These are phyloP conservation scores for Drosophila formosana DNA, from an alignment of 2,888 invertebrate species.

Conservation along the genomic window DNA sequence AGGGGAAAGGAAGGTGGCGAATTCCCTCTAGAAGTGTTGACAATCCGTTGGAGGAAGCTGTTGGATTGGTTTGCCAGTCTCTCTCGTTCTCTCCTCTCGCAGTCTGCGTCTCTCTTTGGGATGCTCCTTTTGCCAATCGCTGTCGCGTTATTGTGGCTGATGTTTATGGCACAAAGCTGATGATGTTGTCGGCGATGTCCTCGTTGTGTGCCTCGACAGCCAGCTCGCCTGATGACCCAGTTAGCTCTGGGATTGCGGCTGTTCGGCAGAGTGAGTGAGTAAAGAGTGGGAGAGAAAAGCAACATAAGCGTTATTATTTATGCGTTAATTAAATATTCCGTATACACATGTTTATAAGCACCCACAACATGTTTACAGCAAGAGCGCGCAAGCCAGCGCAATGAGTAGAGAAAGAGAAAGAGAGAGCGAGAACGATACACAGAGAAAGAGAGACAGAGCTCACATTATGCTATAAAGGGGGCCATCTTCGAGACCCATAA, in stretches of 20 bases:
- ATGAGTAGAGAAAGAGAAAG: neutral
- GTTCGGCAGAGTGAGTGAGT: neutral
- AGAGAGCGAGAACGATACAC: neutral
- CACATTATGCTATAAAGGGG: constrained; percentile 39
- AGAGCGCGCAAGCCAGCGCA: neutral
- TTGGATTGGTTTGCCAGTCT: constrained; percentile 23
- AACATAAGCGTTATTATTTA: constrained; percentile 64
- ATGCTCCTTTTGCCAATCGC: constrained; percentile 49
- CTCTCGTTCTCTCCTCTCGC: neutral
- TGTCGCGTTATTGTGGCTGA: constrained; percentile 39
- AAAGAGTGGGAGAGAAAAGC: neutral
- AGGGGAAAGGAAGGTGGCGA: neutral
- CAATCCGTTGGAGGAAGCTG: constrained; percentile 11
- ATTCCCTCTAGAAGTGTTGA: constrained; percentile 6
- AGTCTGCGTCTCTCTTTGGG: neutral
- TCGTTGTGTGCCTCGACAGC: constrained; percentile 12
- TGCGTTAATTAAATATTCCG: constrained; percentile 68
- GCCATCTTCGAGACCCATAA: constrained; percentile 33
- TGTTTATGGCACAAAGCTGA: constrained; percentile 53
- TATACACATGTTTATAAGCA: constrained; percentile 61
- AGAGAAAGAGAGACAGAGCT: neutral
- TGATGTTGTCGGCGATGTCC: constrained; percentile 40
- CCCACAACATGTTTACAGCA: constrained; percentile 46
- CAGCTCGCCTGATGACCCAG: constrained; percentile 60
- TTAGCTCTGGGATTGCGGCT: constrained; percentile 34